phyloP scores from a whole-genome alignment of 1,140 invertebrate genomes.

The Drosophila bocqueti region DNA sequence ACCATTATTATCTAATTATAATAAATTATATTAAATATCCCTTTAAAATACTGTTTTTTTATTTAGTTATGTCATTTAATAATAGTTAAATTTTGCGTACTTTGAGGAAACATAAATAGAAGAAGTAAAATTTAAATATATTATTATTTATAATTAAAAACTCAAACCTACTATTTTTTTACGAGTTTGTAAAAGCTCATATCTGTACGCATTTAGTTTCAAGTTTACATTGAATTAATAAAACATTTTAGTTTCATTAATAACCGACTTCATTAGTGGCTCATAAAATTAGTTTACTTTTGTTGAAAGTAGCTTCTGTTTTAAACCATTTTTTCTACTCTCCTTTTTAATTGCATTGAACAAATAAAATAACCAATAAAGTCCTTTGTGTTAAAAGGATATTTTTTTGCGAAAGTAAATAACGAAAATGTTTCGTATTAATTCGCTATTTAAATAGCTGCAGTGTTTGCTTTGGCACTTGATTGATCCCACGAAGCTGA shows the following conservation, averaged over 20 bases:
- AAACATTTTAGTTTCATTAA: background rate
- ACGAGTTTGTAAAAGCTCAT: background rate
- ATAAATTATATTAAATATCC: too few species aligned
- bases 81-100: too few species aligned
- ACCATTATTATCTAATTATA: too few species aligned
- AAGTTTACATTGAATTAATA: background rate
- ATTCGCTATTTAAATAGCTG: background rate
- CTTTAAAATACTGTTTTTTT: too few species aligned
- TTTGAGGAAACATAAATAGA: too few species aligned
- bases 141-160: background rate
- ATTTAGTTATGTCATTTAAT: too few species aligned
- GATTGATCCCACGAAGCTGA: slow-evolving; percentile 1
- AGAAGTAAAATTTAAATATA: background rate
- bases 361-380: background rate
- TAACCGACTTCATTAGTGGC: too few species aligned
- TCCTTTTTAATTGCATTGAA: too few species aligned
- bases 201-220: too few species aligned
- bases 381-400: background rate
- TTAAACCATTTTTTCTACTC: background rate
- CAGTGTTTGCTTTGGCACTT: slow-evolving; percentile 14
- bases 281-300: background rate
- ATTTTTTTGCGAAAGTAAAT: background rate
- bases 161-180: background rate
- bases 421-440: background rate
- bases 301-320: background rate